Base-by-base conservation (phyloP, 2,888 invertebrate genomes). In the Venusia cambrica region DNA sequence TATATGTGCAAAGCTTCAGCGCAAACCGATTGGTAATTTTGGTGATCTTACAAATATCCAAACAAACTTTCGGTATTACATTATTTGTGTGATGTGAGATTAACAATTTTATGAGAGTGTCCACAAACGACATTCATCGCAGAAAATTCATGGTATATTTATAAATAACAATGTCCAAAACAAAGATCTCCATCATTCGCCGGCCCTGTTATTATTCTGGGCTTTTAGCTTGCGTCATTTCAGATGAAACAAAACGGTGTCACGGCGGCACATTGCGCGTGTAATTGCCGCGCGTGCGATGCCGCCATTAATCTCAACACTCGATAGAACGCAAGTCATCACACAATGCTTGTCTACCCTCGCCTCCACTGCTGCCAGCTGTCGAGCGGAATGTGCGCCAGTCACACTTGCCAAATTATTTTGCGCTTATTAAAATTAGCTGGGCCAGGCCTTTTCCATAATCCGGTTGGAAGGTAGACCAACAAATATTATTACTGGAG, bases 261-360 rank as follows among this genome's bases (percentile, higher is more conserved):
- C 45, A 33, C 54, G 63, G 73, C 70, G 45, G 27, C 73, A 80
- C 80, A 83, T 80, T 73, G 83, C 80, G 77, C 81, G 77, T 81
- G 80, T 85, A 83, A 85, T 85, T 78, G 84, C 74, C 68, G 71
- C 67, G 67, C 72, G 62, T 50, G 69, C 71, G 73, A 68, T 73
- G 66, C 66, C 62, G 70, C 78, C 78, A 85, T 87, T 81, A 87
- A 85, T 87, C 85, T 84, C 84, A 74, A 70, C 80, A 77, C 77
- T 76, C 81, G 78, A 85, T 81, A 80, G 78, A 83, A 75, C 70
- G 85, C 84, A 79, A 84, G 78, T 87, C 85, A 87, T 73, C 71
- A 56, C 66, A 68, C 73, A 71, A 69, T 72, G 73, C 75, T 38
- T 25, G 30, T 30, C 32, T 33, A 14, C 33, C 36, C 38, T 37